phyloP scores from a whole-genome alignment of 30 jellyfish, hydroid and myxozoan species.

The Turritopsis rubra region DNA sequence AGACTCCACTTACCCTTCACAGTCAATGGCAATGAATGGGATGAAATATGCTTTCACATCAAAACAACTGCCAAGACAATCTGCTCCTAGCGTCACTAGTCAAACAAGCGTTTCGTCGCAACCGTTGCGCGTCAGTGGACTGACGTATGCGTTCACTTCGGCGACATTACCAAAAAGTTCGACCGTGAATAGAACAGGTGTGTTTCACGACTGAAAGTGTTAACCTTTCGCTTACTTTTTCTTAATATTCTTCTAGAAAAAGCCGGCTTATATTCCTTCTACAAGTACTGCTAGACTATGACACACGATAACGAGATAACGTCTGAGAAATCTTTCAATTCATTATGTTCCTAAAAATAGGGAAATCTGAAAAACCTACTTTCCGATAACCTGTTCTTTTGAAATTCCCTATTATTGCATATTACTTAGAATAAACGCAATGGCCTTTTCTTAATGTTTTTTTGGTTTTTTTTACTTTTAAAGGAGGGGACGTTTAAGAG shows the following conservation, averaged over 20 bases:
- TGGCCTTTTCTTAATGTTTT: no score
- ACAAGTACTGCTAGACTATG: background rate
- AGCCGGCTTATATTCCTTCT: background rate
- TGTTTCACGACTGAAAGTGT: background rate
- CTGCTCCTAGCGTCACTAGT: background rate
- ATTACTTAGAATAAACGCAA: no score
- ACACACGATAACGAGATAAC: no score
- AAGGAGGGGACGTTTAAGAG: no score
- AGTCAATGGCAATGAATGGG: background rate
- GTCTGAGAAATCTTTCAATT: no score
- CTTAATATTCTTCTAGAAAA: background rate
- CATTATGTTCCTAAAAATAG: no score
- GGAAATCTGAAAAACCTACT: no score
- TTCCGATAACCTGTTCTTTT: no score
- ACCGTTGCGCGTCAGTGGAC: background rate
- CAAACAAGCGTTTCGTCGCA: constrained; percentile 11
- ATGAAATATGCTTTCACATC: constrained; percentile 6
- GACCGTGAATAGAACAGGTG: background rate
- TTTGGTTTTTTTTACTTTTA: no score
- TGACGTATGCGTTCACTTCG: background rate
- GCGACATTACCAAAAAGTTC: background rate
- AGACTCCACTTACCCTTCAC: background rate
- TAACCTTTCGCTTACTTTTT: background rate
- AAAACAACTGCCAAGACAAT: background rate
- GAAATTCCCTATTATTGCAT: no score